phyloP scores from a whole-genome alignment of 2,113 vertebrate genomes.

The Orthonyx spaldingii region DNA sequence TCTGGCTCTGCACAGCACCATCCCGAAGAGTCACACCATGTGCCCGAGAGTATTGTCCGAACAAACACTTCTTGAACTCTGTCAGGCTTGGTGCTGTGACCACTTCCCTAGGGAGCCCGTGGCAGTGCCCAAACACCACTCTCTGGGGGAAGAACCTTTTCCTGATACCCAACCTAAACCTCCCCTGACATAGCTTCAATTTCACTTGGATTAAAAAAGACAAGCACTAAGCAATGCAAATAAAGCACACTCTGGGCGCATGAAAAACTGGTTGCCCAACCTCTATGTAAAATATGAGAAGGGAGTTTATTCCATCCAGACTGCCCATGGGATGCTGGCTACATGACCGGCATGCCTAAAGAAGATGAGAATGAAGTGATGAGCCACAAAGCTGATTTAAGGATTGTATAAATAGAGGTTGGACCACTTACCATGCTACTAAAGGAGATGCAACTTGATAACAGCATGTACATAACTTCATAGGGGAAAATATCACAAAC shows the following conservation, averaged over 20 bases:
- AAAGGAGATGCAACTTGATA: background rate
- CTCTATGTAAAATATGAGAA: accelerated
- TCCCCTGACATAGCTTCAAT: background rate
- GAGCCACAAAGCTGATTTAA: background rate
- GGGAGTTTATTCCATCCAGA: background rate
- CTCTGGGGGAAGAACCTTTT: background rate
- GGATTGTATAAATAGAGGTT: background rate
- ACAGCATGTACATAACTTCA: background rate
- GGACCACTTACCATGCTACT: accelerated
- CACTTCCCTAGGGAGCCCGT: background rate
- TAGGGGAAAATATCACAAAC: background rate
- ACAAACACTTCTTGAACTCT: background rate
- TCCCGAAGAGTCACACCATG: background rate
- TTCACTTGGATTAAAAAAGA: background rate
- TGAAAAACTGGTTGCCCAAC: background rate
- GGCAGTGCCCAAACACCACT: background rate
- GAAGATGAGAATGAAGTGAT: background rate
- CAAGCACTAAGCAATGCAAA: accelerated
- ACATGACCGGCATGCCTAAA: accelerated
- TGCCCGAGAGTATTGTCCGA: accelerated
- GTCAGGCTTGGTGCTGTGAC: background rate
- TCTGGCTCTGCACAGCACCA: background rate
- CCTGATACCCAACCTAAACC: background rate
- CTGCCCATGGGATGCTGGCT: background rate
- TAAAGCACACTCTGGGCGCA: accelerated